Evolutionary conservation across 2,113 vertebrate genomes (phyloP), one percentile per base, ranked within the genome.

Genomic region (Xiphorhynchus elegans): DNA sequence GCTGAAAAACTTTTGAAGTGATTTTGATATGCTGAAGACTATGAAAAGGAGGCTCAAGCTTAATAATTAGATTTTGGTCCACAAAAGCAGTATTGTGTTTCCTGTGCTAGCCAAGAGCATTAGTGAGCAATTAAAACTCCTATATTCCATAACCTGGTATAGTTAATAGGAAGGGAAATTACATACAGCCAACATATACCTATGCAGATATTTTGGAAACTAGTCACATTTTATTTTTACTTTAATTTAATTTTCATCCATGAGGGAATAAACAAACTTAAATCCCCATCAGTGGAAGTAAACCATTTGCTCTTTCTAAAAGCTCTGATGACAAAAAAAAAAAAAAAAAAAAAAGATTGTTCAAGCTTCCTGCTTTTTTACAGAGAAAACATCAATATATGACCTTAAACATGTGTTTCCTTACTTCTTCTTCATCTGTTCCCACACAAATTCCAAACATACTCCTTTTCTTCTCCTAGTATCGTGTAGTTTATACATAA

Each of bases 391-490:
- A 89, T 72, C 79, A 93, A 90, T 96, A 94, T 94, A 81, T 95
- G 93, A 85, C 94, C 95, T 94, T 95, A 93, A 95, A 96, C 93
- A 95, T 92, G 95, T 97, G 95, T 92, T 96, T 97, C 88, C 90
- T 92, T 96, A 47, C 86, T 95, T 55, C 74, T 89, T 86, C 82
- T 93, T 96, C 90, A 55, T 93, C 80, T 96, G 76, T 97, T 97
- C 95, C 93, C 95, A 96, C 93, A 95, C 95, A 92, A 95, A 96
- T 96, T 97, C 95, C 96, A 96, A 81, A 89, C 96, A 93, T 96
- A 89, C 67, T 93, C 94, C 80, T 64, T 67, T 97, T 89, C 84
- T 96, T 96, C 87, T 96, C 88, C 85, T 80, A 96, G 64, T 88
- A 89, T 94, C 92, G 90, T 92, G 93, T 96, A 86, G 82, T 93